These are phyloP conservation scores for Nycticorax nycticorax DNA, from an alignment of 2,113 vertebrate genomes.

Conservation along the genomic window DNA sequence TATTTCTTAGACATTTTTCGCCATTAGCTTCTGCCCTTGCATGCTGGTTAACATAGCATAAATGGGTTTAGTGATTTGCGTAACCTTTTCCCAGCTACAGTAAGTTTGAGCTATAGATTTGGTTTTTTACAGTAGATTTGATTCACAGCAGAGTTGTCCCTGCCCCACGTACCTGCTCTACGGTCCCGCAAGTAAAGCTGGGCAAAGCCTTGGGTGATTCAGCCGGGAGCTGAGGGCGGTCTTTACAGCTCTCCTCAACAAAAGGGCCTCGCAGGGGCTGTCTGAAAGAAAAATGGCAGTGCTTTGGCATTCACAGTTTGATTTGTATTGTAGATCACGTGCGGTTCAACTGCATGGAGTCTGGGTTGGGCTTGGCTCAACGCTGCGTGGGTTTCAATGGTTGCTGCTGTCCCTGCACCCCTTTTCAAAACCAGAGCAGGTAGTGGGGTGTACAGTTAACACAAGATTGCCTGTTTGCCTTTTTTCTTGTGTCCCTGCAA, in stretches of 20 bases:
- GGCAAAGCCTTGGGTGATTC: not conserved
- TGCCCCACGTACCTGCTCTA: not conserved
- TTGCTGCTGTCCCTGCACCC: not conserved
- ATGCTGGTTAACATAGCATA: not conserved
- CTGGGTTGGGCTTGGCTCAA: not conserved
- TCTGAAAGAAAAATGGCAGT: not conserved
- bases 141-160: not conserved
- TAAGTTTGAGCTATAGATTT: not conserved
- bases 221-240: not conserved
- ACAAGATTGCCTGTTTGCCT: not conserved
- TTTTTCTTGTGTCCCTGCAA: not conserved
- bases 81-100: not conserved
- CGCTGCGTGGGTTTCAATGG: accelerated
- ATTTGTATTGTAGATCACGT: not conserved
- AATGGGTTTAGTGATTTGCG: not conserved
- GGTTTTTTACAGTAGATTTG: not conserved
- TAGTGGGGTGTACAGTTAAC: not conserved
- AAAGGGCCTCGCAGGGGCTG: not conserved
- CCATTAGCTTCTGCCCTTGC: not conserved
- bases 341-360: not conserved
- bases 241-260: not conserved
- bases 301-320: not conserved
- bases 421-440: not conserved
- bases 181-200: not conserved
- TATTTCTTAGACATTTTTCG: not conserved